Percentiles rank a stretch among this genome's conserved stretches.
Evolutionary conservation across 2,888 invertebrate genomes (phyloP).

Genomic region (Trachelus troglodyta): DNA sequence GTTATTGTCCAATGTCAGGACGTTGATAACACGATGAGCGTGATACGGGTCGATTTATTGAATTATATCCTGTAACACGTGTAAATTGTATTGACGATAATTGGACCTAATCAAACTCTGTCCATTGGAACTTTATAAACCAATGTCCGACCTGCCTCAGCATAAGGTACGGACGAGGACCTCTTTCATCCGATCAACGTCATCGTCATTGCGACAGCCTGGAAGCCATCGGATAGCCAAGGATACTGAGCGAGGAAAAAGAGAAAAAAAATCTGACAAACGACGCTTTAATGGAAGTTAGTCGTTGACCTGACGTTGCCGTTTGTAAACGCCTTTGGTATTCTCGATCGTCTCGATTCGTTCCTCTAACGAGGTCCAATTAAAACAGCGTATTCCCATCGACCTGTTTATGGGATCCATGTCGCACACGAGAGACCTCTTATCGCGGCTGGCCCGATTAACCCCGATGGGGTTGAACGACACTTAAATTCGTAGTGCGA

Average conservation of each 20-base stretch:
- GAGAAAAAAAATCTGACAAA: conserved; percentile 1
- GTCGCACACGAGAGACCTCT: neutral
- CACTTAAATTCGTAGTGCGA: neutral
- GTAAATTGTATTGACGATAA: neutral
- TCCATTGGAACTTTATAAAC: neutral
- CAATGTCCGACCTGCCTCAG: neutral
- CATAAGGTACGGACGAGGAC: neutral
- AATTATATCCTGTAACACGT: neutral
- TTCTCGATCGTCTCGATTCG: conserved; percentile 3
- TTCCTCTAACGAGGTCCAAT: conserved; percentile 3
- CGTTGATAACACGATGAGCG: neutral
- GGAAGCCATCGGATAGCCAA: neutral
- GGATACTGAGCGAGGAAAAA: neutral
- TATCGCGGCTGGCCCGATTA: neutral
- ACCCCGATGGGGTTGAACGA: conserved; percentile 1
- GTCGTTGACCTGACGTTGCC: neutral
- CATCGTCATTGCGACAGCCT: neutral
- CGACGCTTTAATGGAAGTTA: conserved; percentile 2
- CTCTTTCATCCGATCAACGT: neutral
- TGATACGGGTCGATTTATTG: neutral
- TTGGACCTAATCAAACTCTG: neutral
- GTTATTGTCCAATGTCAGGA: neutral
- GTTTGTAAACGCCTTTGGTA: neutral
- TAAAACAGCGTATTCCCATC: neutral
- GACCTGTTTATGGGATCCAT: neutral